These are phyloP conservation scores for Protonibea diacanthus DNA, from an alignment of 2,797 vertebrate genomes.

Conservation along the genomic window DNA sequence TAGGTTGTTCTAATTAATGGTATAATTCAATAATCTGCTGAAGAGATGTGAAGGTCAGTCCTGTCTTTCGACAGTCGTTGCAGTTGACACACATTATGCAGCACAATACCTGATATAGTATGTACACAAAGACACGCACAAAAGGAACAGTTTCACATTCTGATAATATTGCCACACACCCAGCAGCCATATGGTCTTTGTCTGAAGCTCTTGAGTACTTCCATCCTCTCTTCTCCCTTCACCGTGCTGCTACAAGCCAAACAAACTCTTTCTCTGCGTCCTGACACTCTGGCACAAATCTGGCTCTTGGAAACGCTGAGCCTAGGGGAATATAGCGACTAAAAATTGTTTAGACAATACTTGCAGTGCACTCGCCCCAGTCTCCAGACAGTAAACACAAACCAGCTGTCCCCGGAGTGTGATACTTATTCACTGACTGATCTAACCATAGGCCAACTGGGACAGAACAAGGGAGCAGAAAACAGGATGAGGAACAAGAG, in stretches of 20 bases:
- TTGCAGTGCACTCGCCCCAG: slow-evolving; percentile 66
- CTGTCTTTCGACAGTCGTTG: slow-evolving; percentile 25
- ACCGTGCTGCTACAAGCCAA: slow-evolving; percentile 56
- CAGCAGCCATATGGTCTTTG: slow-evolving; percentile 72
- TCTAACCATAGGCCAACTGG: slow-evolving; percentile 64
- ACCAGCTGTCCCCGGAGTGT: slow-evolving; percentile 79
- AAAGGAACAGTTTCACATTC: slow-evolving; percentile 35
- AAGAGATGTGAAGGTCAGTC: slow-evolving; percentile 26
- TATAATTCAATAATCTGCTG: slow-evolving; percentile 9
- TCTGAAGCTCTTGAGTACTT: slow-evolving; percentile 65
- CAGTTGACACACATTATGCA: not conserved
- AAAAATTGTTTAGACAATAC: slow-evolving; percentile 80
- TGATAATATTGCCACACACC: slow-evolving; percentile 57
- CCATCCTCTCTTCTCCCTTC: slow-evolving; percentile 48
- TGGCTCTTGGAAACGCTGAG: slow-evolving; percentile 69
- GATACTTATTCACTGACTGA: slow-evolving; percentile 71
- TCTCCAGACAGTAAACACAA: slow-evolving; percentile 80
- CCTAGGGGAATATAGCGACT: slow-evolving; percentile 73
- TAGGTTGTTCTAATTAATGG: slow-evolving; percentile 20
- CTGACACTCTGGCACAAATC: slow-evolving; percentile 74
- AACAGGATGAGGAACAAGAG: slow-evolving; percentile 54
- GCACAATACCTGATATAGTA: slow-evolving; percentile 9
- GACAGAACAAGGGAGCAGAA: slow-evolving; percentile 45
- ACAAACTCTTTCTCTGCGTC: slow-evolving; percentile 57
- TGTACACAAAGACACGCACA: slow-evolving; percentile 14